phyloP scores from a whole-genome alignment of 2,113 vertebrate genomes.

The Tilapia sparmanii region DNA sequence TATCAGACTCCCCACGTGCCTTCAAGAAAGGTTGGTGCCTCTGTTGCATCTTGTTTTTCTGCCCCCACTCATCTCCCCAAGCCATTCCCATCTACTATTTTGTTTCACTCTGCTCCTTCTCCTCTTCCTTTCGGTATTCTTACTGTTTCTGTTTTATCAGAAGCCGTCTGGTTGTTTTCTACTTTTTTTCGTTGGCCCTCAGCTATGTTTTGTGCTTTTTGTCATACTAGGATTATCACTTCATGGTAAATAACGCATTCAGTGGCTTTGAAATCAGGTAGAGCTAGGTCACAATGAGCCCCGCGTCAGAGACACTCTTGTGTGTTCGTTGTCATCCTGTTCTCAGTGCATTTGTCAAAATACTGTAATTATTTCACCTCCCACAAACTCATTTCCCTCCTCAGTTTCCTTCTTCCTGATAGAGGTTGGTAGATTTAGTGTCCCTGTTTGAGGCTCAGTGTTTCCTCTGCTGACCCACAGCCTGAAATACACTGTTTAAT shows the following conservation, averaged over 20 bases:
- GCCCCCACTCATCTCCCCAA: not conserved
- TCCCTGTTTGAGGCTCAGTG: not conserved
- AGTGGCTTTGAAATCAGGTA: not conserved
- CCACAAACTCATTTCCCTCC: not conserved
- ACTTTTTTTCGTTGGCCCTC: not conserved
- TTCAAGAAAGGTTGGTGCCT: constrained; percentile 99
- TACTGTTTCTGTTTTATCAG: constrained; percentile 16
- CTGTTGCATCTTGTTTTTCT: constrained; percentile 58
- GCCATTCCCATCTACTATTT: constrained; percentile 18
- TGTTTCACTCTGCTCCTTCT: constrained; percentile 8
- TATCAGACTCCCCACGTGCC: constrained; percentile 92
- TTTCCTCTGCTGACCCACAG: constrained; percentile 18
- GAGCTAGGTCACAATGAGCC: not conserved
- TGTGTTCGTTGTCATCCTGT: constrained; percentile 21
- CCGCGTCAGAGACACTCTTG: not conserved
- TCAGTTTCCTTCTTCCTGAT: not conserved
- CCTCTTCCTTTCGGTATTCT: not conserved
- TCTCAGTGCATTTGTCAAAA: constrained; percentile 30
- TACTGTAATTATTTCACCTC: constrained; percentile 32
- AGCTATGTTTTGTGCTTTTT: not conserved
- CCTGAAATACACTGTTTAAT: not conserved
- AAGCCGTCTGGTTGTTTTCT: constrained; percentile 16
- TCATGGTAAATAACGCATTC: not conserved
- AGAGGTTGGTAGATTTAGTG: constrained; percentile 30
- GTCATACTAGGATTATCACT: constrained; percentile 21